A percentile compares a stretch with the other conserved stretches of the same genome.
phyloP scores from a whole-genome alignment of 2,797 vertebrate species.

The Pogoniulus pusillus region DNA sequence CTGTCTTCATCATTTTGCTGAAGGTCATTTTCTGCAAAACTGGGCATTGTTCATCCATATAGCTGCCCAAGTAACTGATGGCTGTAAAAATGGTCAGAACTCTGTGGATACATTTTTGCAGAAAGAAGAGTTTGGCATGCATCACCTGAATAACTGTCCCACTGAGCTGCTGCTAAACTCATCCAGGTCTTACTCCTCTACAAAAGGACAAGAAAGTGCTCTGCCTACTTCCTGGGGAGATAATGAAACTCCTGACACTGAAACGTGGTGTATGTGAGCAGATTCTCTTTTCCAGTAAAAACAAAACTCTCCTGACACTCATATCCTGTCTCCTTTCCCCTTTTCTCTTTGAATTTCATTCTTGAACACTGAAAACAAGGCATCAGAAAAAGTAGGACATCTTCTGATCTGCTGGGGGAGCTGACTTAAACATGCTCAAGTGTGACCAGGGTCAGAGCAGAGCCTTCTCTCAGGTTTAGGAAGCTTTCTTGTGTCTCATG shows the following conservation, averaged over 20 bases:
- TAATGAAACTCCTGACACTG: neutral
- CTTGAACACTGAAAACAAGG: neutral
- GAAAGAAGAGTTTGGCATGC: neutral
- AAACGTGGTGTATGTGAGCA: neutral
- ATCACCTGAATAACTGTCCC: neutral
- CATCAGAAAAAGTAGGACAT: neutral
- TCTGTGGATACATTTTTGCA: neutral
- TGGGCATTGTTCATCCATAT: neutral
- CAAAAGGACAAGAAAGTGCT: neutral
- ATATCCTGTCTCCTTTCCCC: neutral
- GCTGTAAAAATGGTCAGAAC: neutral
- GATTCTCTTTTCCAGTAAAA: neutral
- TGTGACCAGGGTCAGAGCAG: rapidly evolving
- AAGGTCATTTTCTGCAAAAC: neutral
- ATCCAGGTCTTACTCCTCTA: neutral
- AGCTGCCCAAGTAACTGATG: neutral
- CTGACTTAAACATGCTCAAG: neutral
- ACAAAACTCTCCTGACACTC: neutral
- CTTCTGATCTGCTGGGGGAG: neutral
- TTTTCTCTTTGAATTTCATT: neutral
- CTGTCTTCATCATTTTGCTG: neutral
- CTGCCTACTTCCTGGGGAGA: neutral
- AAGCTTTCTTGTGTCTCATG: neutral
- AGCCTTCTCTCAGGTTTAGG: neutral
- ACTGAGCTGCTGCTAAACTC: neutral